Percentiles rank a stretch among this genome's conserved stretches.
Conservation (phyloP, 1,140 invertebrate species). For the Dreissena polymorpha region DNA sequence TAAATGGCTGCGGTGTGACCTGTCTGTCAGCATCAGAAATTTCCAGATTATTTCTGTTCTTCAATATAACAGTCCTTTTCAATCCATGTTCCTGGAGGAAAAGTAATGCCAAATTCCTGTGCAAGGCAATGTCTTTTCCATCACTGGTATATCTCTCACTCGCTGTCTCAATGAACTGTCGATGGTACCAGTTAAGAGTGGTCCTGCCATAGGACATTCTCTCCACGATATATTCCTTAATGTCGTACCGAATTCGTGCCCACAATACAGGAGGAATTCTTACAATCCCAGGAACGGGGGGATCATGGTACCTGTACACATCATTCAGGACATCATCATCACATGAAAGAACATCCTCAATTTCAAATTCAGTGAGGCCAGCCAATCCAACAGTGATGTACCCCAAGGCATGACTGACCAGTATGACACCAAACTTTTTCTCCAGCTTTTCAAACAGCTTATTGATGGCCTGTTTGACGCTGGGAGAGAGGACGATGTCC, state of each 20-base stretch:
- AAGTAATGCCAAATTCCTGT: conserved; percentile 63
- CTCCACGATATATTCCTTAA: conserved; percentile 87
- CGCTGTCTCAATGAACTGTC: conserved; percentile 96
- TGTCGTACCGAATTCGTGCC: conserved; percentile 84
- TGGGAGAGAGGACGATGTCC: conserved; percentile 55
- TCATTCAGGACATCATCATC: conserved; percentile 76
- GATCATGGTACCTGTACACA: conserved; percentile 76
- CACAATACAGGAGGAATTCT: conserved; percentile 82
- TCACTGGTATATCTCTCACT: conserved; percentile 91
- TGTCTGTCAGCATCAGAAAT: conserved; percentile 70
- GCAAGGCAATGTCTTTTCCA: conserved; percentile 56
- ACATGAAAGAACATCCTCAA: conserved; percentile 78
- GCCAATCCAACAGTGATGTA: conserved; percentile 80
- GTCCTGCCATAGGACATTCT: conserved; percentile 81
- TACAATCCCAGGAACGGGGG: conserved; percentile 73
- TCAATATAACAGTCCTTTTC: conserved; percentile 61
- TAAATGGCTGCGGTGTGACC: conserved; percentile 68
- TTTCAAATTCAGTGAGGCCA: conserved; percentile 76
- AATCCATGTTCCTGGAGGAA: conserved; percentile 66
- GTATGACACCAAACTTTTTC: conserved; percentile 70
- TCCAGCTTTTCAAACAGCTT: conserved; percentile 73
- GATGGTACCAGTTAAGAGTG: conserved; percentile 90
- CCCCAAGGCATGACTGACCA: conserved; percentile 87
- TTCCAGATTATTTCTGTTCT: conserved; percentile 61
- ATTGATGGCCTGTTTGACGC: conserved; percentile 68